phyloP scores from a whole-genome alignment of 1,140 invertebrate genomes.

The Doryteuthis pealeii region DNA sequence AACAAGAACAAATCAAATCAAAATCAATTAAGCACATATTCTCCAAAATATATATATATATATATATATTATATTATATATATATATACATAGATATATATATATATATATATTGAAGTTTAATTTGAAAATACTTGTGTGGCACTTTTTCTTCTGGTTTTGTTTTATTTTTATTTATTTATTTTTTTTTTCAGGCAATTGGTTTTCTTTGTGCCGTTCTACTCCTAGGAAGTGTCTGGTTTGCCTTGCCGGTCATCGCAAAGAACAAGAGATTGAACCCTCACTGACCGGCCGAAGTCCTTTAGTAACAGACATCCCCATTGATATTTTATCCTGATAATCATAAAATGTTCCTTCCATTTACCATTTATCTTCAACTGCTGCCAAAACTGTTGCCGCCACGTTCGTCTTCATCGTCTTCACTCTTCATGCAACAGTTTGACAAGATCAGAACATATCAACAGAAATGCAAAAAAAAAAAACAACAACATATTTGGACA shows the following conservation, averaged over 20 bases:
- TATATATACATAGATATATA: too few relatives aligned
- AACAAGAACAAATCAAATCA: too few relatives aligned
- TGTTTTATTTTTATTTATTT: conserved; percentile 2
- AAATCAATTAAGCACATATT: not conserved
- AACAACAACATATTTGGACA: not conserved
- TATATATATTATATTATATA: not conserved
- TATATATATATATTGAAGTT: too few relatives aligned
- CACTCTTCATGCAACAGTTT: not conserved
- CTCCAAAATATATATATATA: too few relatives aligned
- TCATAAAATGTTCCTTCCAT: not conserved
- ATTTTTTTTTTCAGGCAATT: conserved; percentile 28
- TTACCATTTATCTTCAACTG: not conserved
- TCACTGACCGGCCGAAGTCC: conserved; percentile 19
- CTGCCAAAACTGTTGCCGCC: not conserved
- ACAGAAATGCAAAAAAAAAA: not conserved
- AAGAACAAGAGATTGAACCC: conserved; percentile 18
- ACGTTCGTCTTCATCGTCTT: not conserved
- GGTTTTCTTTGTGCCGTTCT: conserved; percentile 25
- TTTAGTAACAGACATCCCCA: conserved; percentile 30
- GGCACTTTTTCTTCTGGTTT: not conserved
- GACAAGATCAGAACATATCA: not conserved
- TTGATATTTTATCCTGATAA: conserved; percentile 33
- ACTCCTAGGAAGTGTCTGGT: conserved; percentile 27
- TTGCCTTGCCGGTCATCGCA: conserved; percentile 27
- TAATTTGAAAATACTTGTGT: too few relatives aligned